These are phyloP conservation scores for Drosophila cardini DNA, from an alignment of 1,140 invertebrate species.

Conservation along the genomic window DNA sequence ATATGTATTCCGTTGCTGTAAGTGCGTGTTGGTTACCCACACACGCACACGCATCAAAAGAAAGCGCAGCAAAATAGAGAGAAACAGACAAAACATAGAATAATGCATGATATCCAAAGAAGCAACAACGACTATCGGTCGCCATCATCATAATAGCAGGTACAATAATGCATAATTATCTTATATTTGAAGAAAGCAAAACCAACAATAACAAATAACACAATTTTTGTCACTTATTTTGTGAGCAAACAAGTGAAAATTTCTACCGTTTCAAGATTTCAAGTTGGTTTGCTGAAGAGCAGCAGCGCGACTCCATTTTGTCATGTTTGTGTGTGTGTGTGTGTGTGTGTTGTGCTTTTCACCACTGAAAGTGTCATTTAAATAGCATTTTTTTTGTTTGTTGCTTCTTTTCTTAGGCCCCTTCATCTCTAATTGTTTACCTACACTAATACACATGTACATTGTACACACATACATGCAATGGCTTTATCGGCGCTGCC, in stretches of 20 bases:
- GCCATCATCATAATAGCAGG: constrained; percentile 13
- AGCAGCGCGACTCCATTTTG: constrained; percentile 44
- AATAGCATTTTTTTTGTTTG: constrained; percentile 62
- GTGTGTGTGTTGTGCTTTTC: constrained; percentile 56
- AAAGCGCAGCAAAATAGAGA: constrained; percentile 39
- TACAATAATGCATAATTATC: constrained; percentile 29
- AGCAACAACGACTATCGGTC: not conserved
- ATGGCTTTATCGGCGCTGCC: constrained; percentile 39
- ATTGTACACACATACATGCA: constrained; percentile 9
- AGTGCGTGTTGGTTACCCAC: constrained; percentile 23
- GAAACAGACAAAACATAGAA: constrained; percentile 14
- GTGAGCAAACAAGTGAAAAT: constrained; percentile 56
- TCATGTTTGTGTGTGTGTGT: constrained; percentile 24
- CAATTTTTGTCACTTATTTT: constrained; percentile 27
- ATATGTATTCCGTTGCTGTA: constrained; percentile 19
- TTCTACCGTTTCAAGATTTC: constrained; percentile 38
- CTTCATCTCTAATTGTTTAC: constrained; percentile 62
- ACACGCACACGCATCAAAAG: constrained; percentile 36
- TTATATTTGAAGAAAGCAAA: constrained; percentile 45
- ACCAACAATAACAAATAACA: constrained; percentile 28
- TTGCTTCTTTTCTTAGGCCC: constrained; percentile 43
- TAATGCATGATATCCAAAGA: not conserved
- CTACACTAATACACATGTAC: constrained; percentile 33
- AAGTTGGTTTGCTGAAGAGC: constrained; percentile 26
- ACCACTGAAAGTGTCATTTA: constrained; percentile 74